phyloP scores from a whole-genome alignment of 1,140 invertebrate species.

The Trichonephila clavipes region DNA sequence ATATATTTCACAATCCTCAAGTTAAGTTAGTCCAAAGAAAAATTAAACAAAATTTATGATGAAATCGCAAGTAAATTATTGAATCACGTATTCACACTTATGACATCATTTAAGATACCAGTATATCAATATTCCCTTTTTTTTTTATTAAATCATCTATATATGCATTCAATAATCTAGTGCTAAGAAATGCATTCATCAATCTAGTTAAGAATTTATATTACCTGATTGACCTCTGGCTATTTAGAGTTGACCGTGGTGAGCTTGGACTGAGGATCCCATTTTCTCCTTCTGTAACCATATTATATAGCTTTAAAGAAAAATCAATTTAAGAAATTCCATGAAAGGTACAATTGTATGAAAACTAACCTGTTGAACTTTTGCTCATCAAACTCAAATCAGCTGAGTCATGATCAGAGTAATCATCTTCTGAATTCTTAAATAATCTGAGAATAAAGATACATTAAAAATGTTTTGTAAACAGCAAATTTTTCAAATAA shows the following conservation, averaged over 20 bases:
- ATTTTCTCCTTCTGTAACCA: slow-evolving; percentile 68
- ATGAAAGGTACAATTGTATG: not conserved
- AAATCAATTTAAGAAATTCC: not conserved
- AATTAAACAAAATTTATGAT: too few relatives aligned
- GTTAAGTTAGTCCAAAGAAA: too few relatives aligned
- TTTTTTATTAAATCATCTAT: too few relatives aligned
- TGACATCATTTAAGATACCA: too few relatives aligned
- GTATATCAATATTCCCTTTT: too few relatives aligned
- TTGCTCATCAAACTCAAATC: slow-evolving; percentile 70
- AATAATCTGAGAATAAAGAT: not conserved
- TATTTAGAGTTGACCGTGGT: slow-evolving; percentile 34
- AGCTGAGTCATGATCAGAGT: slow-evolving; percentile 77
- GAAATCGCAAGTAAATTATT: too few relatives aligned
- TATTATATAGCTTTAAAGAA: not conserved
- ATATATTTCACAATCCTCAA: too few relatives aligned
- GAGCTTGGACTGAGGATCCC: slow-evolving; percentile 73
- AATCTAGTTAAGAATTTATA: not conserved
- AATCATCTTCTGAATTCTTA: slow-evolving; percentile 77
- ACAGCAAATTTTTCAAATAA: too few relatives aligned
- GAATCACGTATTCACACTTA: too few relatives aligned
- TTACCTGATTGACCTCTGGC: slow-evolving; percentile 55
- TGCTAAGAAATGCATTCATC: too few relatives aligned
- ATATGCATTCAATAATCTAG: too few relatives aligned
- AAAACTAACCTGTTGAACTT: slow-evolving; percentile 72
- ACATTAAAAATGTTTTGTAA: not conserved